phyloP scores from a whole-genome alignment of 2,888 invertebrate species.

The Mycalesis mineus region DNA sequence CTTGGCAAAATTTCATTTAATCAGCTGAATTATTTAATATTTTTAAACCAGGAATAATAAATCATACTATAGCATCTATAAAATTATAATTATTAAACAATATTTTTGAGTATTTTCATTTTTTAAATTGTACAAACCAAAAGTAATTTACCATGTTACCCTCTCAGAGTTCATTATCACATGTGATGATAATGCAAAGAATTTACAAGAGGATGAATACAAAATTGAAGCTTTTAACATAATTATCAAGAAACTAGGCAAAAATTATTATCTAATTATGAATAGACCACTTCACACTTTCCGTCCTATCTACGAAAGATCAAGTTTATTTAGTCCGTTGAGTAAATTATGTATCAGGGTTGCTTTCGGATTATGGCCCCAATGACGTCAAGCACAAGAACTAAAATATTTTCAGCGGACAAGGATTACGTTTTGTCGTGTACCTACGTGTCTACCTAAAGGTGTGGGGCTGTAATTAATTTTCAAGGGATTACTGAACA shows the following conservation, averaged over 20 bases:
- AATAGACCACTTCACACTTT: no score
- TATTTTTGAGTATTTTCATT: no score
- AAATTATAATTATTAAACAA: no score
- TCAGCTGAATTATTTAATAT: slow-evolving; percentile 65
- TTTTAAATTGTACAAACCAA: no score
- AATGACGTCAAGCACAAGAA: background rate
- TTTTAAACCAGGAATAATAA: slow-evolving; percentile 14
- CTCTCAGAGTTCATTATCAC: no score
- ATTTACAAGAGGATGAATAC: no score
- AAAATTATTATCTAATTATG: background rate
- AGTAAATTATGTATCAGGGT: background rate
- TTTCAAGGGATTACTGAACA: slow-evolving; percentile 61
- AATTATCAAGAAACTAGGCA: no score
- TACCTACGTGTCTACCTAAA: slow-evolving; percentile 45
- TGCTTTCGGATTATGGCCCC: background rate
- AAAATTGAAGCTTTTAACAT: no score
- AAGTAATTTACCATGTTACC: no score
- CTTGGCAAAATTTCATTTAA: slow-evolving; percentile 64
- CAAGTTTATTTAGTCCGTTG: background rate
- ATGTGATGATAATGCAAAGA: no score
- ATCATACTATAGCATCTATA: no score
- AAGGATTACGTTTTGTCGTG: background rate
- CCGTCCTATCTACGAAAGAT: background rate
- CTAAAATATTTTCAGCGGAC: background rate
- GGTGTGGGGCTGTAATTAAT: slow-evolving; percentile 65